Base-by-base conservation (phyloP, 2,888 invertebrate genomes). In the Neria commutata region DNA sequence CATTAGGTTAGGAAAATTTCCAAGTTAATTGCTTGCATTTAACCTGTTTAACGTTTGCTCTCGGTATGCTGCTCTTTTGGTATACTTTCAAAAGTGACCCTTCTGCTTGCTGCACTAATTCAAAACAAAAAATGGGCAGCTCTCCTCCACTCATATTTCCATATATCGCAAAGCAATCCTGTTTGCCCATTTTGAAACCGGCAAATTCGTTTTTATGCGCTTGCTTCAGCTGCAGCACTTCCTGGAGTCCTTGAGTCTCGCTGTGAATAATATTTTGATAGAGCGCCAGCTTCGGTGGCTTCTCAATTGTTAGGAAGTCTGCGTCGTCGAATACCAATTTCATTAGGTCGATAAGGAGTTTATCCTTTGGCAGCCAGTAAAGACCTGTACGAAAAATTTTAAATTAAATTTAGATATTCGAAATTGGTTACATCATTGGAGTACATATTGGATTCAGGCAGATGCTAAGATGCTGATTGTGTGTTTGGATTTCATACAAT, bases 11-110 rank as follows among this genome's bases (percentile, higher is more conserved):
- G 29, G 29, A 29, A 29, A 29, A 23, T 29, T 33, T 24, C 1
- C 5, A 37, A 37, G n/a, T n/a, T n/a, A 37, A 4, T 37, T 37
- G 14, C 42, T 6, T 11, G 6, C 11, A 8, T 11, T 29, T 24
- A 63, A 77, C 63, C 68, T 78, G 74, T 62, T 65, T 60, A 6
- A 71, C 66, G 3, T 66, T 58, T 19, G 48, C 29, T 19, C 55
- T 60, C 6, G 50, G 54, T 3, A 65, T 54, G 1, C 54, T 54
- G 14, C 51, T 58, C 33, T 59, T 58, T 29, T 53, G 51, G 3
- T 62, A 59, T n/a, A 63, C 57, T 24, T 47, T 56, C 6, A 56
- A 42, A 11, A 47, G 54, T 21, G 29, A 23, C 40, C 2, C 2
- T 25, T 50, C 21, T 47, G 14, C 25, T 25, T 25, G n/a, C 19